A percentile compares a stretch with the other conserved stretches of the same genome.
Conservation (phyloP, 2,113 vertebrate genomes). For the Mirounga angustirostris region DNA sequence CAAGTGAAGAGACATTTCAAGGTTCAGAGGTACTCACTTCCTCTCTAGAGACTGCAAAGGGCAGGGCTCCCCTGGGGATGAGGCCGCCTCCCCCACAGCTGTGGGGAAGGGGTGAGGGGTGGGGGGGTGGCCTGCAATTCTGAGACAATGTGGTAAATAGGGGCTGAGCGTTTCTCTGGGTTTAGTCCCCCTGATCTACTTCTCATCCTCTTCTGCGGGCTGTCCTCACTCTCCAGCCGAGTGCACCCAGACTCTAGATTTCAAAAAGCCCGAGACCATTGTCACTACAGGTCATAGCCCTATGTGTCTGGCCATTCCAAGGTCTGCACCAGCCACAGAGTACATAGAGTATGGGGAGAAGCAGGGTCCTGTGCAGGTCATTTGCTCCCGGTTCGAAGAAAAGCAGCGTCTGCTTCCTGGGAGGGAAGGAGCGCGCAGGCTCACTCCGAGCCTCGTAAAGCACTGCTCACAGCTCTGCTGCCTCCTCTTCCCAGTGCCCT, state of each 20-base stretch:
- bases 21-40: neutral
- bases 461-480: neutral
- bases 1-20: neutral
- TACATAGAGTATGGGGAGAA: neutral
- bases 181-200: neutral
- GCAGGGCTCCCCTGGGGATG: neutral
- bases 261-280: neutral
- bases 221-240: neutral
- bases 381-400: neutral
- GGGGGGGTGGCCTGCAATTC: too few species aligned
- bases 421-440: neutral
- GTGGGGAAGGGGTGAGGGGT: neutral
- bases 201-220: neutral
- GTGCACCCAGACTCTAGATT: neutral
- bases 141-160: neutral
- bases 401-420: neutral
- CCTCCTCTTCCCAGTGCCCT: neutral
- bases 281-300: neutral
- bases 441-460: neutral
- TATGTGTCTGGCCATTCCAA: neutral
- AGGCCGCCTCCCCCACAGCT: neutral
- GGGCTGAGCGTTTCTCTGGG: neutral
- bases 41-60: neutral
- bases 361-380: neutral
- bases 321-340: fast-evolving